Conservation (phyloP, 2,888 invertebrate species). For the Phymatocera aterrima region DNA sequence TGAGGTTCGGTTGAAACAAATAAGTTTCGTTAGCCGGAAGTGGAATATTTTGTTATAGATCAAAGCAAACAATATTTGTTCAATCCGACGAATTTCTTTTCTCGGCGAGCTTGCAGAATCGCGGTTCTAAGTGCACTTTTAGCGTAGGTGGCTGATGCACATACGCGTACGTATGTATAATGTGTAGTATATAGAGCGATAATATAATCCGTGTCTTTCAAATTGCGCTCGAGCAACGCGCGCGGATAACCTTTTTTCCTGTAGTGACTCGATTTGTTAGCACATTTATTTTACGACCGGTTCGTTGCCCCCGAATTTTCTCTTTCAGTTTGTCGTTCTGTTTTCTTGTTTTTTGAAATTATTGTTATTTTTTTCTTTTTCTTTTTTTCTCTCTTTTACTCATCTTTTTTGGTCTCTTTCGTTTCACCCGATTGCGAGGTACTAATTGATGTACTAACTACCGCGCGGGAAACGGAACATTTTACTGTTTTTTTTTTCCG, state of each 20-base stretch:
- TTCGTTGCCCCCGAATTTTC: conserved; percentile 25
- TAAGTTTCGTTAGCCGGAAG: too few species aligned
- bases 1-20: too few species aligned
- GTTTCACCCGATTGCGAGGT: neutral
- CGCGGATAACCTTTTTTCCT: conserved; percentile 19
- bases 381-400: neutral
- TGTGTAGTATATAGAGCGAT: too few species aligned
- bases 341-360: too few species aligned
- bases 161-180: too few species aligned
- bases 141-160: neutral
- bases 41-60: too few species aligned
- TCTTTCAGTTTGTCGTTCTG: too few species aligned
- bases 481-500: neutral
- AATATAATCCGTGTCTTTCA: neutral
- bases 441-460: conserved; percentile 35
- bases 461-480: conserved; percentile 6
- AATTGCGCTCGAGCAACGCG: too few species aligned
- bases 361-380: neutral
- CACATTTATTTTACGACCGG: conserved; percentile 25
- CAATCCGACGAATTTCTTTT: too few species aligned
- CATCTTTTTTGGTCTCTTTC: neutral
- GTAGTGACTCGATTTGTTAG: conserved; percentile 34
- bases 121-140: too few species aligned
- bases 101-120: too few species aligned
- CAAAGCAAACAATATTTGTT: too few species aligned